phyloP scores from a whole-genome alignment of 2,888 invertebrate genomes.

The Muscina levida region DNA sequence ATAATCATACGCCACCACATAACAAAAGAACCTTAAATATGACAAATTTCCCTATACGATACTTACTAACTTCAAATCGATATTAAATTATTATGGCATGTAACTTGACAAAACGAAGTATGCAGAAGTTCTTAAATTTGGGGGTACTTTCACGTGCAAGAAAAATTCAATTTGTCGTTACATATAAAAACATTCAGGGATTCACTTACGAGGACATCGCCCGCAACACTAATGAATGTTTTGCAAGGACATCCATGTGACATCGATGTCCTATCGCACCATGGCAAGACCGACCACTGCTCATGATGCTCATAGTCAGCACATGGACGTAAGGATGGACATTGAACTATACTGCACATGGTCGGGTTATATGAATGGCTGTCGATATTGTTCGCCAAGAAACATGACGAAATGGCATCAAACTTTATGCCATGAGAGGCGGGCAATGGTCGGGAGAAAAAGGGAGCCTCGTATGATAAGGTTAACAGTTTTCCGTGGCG shows the following conservation, averaged over 20 bases:
- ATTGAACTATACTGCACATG: background rate
- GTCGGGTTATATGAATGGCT: background rate
- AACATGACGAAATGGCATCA: conserved; percentile 12
- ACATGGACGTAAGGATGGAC: background rate
- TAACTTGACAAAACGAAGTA: too few species aligned
- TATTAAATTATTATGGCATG: too few species aligned
- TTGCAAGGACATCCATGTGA: conserved; percentile 6
- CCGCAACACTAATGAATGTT: conserved; percentile 10
- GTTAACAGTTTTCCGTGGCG: background rate
- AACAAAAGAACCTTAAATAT: too few species aligned
- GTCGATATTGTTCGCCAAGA: background rate
- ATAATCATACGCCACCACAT: too few species aligned
- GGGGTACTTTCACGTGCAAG: too few species aligned
- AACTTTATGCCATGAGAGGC: background rate
- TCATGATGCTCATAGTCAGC: background rate
- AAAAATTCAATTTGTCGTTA: conserved; percentile 12
- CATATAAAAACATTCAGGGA: conserved; percentile 22
- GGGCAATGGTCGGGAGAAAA: background rate
- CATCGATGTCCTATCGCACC: background rate
- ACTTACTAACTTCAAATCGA: too few species aligned
- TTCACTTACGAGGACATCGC: conserved; percentile 17
- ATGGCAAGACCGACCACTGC: background rate
- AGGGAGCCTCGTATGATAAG: background rate
- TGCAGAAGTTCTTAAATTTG: too few species aligned
- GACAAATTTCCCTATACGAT: too few species aligned